Evolutionary conservation across 2,113 vertebrate species (phyloP).

Genomic region (Myotis brandtii): DNA sequence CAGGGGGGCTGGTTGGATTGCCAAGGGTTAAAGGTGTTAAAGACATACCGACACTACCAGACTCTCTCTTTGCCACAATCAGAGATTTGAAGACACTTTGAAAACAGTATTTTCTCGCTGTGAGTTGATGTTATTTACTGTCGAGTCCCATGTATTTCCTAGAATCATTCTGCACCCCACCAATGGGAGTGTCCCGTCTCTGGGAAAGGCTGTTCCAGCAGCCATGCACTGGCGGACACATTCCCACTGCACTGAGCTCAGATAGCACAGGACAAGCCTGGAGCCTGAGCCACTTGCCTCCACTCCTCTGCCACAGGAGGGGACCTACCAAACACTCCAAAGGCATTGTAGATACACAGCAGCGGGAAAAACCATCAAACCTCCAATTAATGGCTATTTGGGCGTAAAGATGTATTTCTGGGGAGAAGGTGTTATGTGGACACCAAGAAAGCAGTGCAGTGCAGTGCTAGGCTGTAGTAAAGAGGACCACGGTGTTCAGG

Average conservation of each 20-base stretch:
- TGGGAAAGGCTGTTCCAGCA: neutral
- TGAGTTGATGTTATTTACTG: neutral
- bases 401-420: neutral
- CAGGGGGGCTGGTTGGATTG: neutral
- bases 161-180: neutral
- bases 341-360: neutral
- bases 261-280: too few relatives aligned
- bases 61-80: neutral
- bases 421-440: neutral
- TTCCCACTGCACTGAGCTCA: neutral
- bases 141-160: neutral
- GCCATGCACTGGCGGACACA: rapidly evolving
- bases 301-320: neutral
- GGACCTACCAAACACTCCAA: too few relatives aligned
- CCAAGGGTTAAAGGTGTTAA: neutral
- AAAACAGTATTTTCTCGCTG: neutral
- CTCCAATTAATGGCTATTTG: neutral
- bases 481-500: neutral
- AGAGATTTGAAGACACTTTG: neutral
- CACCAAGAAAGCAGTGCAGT: neutral
- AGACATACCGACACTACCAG: neutral
- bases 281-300: neutral
- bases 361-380: neutral
- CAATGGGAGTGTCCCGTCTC: neutral
- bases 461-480: neutral